Percentiles rank a stretch among this genome's conserved stretches.
Conservation (phyloP, 2,797 vertebrate species). For the Apogon talboti region DNA sequence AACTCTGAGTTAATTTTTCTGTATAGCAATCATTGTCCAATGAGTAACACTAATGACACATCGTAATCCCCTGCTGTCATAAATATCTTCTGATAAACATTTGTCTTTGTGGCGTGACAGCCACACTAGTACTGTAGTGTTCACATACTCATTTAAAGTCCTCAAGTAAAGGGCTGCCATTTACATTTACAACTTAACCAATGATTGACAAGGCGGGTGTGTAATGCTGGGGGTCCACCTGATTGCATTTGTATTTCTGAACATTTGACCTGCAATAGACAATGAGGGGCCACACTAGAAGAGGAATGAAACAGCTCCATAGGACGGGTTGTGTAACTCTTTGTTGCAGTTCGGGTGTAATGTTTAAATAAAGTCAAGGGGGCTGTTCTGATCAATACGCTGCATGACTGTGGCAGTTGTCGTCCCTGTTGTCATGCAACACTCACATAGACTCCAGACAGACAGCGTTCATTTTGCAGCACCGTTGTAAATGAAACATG, state of each 20-base stretch:
- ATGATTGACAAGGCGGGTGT: conserved; percentile 68
- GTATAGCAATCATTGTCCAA: conserved; percentile 41
- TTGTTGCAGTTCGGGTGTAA: conserved; percentile 69
- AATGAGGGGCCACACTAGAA: conserved; percentile 4
- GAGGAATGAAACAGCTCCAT: conserved; percentile 41
- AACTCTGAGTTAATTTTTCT: neutral
- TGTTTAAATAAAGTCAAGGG: conserved; percentile 70
- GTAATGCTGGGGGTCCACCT: conserved; percentile 49
- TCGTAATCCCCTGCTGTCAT: conserved; percentile 38
- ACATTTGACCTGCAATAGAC: conserved; percentile 64
- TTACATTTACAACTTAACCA: conserved; percentile 56
- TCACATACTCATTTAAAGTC: conserved; percentile 18
- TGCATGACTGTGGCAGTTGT: conserved; percentile 47
- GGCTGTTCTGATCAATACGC: conserved; percentile 67
- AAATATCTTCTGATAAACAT: conserved; percentile 60
- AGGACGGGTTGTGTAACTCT: conserved; percentile 63
- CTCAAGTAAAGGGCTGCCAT: conserved; percentile 31
- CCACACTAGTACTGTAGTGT: conserved; percentile 8
- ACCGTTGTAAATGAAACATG: conserved; percentile 21
- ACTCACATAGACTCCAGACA: conserved; percentile 10
- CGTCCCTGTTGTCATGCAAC: conserved; percentile 34
- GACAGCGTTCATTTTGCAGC: conserved; percentile 1
- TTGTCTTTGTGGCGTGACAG: conserved; percentile 16
- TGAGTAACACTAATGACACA: conserved; percentile 59
- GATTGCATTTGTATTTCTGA: conserved; percentile 64